Percentiles rank a stretch among this genome's conserved stretches.
These are phyloP conservation scores for Drosophila birchii DNA, from an alignment of 2,888 invertebrate genomes.

Conservation along the genomic window DNA sequence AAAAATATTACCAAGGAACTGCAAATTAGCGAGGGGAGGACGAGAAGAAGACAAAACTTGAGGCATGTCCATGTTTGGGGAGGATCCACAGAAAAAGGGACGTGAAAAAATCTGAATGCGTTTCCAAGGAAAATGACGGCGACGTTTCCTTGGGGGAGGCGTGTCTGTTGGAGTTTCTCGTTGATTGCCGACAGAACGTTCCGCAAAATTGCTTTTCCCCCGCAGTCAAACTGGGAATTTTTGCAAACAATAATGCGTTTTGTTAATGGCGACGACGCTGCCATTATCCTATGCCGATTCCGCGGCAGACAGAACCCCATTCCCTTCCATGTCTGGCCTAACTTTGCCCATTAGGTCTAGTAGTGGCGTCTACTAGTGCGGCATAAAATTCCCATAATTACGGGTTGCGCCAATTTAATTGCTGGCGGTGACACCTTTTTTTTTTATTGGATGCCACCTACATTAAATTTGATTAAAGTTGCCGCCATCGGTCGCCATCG, in stretches of 20 bases:
- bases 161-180: constrained; percentile 43
- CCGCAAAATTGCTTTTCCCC: constrained; percentile 36
- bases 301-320: constrained; percentile 33
- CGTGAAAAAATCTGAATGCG: constrained; percentile 36
- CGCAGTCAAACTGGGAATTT: constrained; percentile 39
- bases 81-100: constrained; percentile 21
- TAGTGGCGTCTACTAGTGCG: constrained; percentile 5
- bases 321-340: constrained; percentile 8
- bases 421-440: constrained; percentile 21
- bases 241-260: constrained; percentile 63
- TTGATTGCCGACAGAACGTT: constrained; percentile 46
- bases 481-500: constrained; percentile 21
- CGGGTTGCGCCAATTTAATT: constrained; percentile 43
- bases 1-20: constrained; percentile 43
- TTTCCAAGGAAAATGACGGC: constrained; percentile 30
- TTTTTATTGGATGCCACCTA: constrained; percentile 27
- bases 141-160: constrained; percentile 36
- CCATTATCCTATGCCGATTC: constrained; percentile 42
- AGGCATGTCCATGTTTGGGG: constrained; percentile 11
- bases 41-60: neutral
- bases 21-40: constrained; percentile 42
- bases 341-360: constrained; percentile 33
- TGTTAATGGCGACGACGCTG: constrained; percentile 62
- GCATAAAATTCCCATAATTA: constrained; percentile 34
- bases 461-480: constrained; percentile 65